Evolutionary conservation across 2,888 invertebrate genomes (phyloP).

Genomic region (Pristionchus arcanus): DNA sequence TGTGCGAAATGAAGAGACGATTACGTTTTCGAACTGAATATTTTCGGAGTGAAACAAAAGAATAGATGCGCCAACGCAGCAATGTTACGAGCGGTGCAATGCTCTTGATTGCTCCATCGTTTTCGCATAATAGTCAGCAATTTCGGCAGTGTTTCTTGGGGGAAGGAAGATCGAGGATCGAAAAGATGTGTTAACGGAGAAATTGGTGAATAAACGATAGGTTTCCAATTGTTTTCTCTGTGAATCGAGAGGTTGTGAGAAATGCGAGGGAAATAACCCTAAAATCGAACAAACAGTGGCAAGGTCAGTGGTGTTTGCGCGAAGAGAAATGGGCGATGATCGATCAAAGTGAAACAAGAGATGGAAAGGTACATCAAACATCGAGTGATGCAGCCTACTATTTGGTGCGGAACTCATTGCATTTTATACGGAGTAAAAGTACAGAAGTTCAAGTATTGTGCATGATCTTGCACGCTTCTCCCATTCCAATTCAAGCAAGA

Average conservation of each 20-base stretch:
- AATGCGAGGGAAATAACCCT: background rate
- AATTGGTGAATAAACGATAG: too few species aligned
- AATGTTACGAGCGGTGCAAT: background rate
- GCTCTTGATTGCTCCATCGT: background rate
- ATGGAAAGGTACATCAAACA: background rate
- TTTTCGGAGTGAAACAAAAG: background rate
- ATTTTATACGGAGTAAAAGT: too few species aligned
- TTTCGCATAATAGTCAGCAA: slow-evolving; percentile 19
- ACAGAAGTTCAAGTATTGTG: too few species aligned
- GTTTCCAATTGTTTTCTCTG: too few species aligned
- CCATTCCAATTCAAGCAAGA: too few species aligned
- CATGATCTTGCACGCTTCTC: too few species aligned
- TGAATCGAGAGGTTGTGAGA: background rate
- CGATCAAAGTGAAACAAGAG: background rate
- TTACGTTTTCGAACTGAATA: background rate
- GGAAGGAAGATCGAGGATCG: background rate
- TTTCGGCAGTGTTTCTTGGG: slow-evolving; percentile 10
- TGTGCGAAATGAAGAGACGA: too few species aligned
- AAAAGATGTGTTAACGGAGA: background rate
- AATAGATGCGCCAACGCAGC: background rate
- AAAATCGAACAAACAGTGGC: too few species aligned
- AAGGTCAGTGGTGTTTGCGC: background rate
- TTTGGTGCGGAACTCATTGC: too few species aligned
- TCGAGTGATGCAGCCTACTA: background rate
- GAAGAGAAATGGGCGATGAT: too few species aligned